phyloP scores from a whole-genome alignment of 2,113 vertebrate species.

The Eolophus roseicapilla region DNA sequence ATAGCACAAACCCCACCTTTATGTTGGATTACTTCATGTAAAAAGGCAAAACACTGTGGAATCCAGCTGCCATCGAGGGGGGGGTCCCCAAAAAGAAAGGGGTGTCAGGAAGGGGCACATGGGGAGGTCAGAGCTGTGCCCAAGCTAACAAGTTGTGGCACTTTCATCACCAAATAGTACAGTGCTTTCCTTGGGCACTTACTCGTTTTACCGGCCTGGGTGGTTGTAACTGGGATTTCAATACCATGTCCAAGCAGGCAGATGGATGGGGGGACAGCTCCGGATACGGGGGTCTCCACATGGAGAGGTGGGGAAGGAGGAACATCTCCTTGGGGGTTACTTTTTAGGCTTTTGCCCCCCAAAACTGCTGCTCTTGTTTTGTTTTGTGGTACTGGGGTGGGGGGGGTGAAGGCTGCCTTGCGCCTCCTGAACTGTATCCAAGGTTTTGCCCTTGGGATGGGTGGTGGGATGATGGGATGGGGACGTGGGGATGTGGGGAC shows the following conservation, averaged over 20 bases:
- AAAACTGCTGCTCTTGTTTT: neutral
- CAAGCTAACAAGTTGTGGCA: neutral
- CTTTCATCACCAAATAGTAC: neutral
- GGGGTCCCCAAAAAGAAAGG: neutral
- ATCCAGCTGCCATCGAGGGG: fast-evolving
- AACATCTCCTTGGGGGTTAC: neutral
- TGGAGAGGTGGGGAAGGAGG: neutral
- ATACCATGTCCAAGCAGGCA: neutral
- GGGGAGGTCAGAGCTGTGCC: neutral
- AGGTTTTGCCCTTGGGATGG: neutral
- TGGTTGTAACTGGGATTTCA: neutral
- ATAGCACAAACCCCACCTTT: neutral
- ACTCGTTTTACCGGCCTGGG: neutral
- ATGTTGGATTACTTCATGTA: neutral
- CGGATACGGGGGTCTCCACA: neutral
- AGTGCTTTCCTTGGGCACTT: neutral
- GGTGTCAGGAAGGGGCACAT: neutral
- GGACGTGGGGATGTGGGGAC: fast-evolving
- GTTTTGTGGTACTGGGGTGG: neutral
- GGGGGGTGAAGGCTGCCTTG: neutral
- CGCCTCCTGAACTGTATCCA: fast-evolving
- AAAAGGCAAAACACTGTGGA: neutral
- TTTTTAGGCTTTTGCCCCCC: neutral
- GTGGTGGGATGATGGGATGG: fast-evolving
- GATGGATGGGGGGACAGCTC: neutral